Conservation (phyloP, 2,113 vertebrate species). For the Brachyhypopomus occidentalis region DNA sequence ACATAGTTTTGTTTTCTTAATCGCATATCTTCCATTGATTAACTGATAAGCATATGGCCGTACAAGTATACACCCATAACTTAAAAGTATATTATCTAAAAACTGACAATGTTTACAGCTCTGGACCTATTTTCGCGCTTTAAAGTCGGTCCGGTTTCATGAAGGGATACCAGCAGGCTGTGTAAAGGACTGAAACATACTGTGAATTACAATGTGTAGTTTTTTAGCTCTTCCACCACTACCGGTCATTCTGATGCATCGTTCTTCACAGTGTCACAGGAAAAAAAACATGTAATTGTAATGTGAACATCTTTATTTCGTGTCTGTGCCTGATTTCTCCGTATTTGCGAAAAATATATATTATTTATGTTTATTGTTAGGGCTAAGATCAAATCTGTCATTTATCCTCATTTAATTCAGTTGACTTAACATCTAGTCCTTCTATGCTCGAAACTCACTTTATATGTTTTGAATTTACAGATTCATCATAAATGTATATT, state of each 20-base stretch:
- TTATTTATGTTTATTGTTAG: not conserved
- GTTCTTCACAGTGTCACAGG: not conserved
- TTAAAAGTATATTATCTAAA: not conserved
- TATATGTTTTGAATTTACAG: constrained; percentile 1
- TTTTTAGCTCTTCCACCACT: too few relatives aligned
- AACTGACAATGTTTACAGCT: not conserved
- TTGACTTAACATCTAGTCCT: not conserved
- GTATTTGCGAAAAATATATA: not conserved
- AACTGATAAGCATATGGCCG: too few relatives aligned
- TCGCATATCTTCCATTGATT: too few relatives aligned
- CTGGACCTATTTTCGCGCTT: not conserved
- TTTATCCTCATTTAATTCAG: not conserved
- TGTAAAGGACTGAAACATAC: not conserved
- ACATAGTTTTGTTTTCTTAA: too few relatives aligned
- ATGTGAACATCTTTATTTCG: not conserved
- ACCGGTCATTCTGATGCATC: too few relatives aligned
- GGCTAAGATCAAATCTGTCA: not conserved
- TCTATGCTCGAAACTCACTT: not conserved
- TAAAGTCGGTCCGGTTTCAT: not conserved
- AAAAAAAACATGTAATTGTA: not conserved
- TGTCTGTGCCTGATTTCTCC: not conserved
- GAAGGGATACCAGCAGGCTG: not conserved
- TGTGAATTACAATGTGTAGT: constrained; percentile 11
- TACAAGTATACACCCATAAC: too few relatives aligned
- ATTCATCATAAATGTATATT: not conserved